Conservation (phyloP, 2,797 vertebrate species). For the Enteromius anoplus region DNA sequence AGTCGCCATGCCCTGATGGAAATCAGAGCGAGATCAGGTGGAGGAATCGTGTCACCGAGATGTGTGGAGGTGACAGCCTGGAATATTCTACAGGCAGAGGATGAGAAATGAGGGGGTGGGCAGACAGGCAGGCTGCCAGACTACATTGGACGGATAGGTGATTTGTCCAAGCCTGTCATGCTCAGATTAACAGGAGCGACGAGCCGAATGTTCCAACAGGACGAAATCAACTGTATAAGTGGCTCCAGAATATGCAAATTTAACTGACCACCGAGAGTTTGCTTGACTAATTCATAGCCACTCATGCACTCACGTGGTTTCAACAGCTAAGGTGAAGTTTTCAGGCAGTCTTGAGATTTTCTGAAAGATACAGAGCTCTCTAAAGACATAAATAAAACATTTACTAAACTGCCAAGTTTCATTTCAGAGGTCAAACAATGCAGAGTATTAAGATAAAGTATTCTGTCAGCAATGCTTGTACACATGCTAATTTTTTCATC, state of each 20-base stretch:
- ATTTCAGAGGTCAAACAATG: constrained; percentile 52
- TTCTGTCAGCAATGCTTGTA: constrained; percentile 40
- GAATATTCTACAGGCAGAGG: constrained; percentile 47
- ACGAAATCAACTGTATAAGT: constrained; percentile 14
- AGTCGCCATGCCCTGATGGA: constrained; percentile 60
- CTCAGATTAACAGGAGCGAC: constrained; percentile 40
- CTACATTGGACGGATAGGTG: constrained; percentile 51
- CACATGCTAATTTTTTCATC: constrained; percentile 28
- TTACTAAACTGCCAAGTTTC: constrained; percentile 56
- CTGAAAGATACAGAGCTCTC: constrained; percentile 39
- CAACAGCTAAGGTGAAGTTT: constrained; percentile 13
- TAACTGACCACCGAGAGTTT: constrained; percentile 8
- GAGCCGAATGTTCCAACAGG: constrained; percentile 25
- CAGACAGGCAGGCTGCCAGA: constrained; percentile 47
- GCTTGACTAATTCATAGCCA: constrained; percentile 8
- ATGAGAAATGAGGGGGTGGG: constrained; percentile 46
- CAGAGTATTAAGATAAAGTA: constrained; percentile 36
- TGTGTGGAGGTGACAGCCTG: constrained; percentile 39
- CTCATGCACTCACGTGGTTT: constrained; percentile 12
- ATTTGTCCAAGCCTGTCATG: constrained; percentile 50
- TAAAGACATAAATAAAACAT: constrained; percentile 54
- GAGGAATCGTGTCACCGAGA: constrained; percentile 52
- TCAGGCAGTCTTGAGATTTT: constrained; percentile 8
- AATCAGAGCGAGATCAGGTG: constrained; percentile 53
- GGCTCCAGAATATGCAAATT: constrained; percentile 9